Percentiles rank a stretch among this genome's conserved stretches.
phyloP scores from a whole-genome alignment of 2,888 invertebrate genomes.

The Cosmia pyralina region DNA sequence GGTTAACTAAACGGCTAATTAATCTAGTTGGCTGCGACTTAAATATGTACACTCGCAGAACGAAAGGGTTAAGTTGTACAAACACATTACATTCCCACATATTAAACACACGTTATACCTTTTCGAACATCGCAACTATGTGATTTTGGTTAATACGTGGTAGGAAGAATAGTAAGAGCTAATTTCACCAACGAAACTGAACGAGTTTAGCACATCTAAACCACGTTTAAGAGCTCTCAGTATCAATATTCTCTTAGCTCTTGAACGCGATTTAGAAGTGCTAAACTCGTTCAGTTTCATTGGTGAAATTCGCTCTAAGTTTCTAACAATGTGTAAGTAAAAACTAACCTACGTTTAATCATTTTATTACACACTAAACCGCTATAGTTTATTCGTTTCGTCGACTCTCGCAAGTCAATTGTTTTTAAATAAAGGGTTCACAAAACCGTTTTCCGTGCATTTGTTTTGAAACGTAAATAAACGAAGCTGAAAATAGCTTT shows the following conservation, averaged over 20 bases:
- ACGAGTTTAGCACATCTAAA: not conserved
- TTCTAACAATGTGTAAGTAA: constrained; percentile 2
- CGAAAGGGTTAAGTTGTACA: not conserved
- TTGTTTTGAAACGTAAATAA: constrained; percentile 49
- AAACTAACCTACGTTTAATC: constrained; percentile 1
- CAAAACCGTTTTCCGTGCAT: constrained; percentile 19
- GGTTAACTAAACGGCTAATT: too few species aligned
- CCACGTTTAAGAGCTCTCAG: not conserved
- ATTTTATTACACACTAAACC: constrained; percentile 22
- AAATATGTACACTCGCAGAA: not conserved
- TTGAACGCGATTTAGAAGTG: not conserved
- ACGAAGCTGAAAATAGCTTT: constrained; percentile 38
- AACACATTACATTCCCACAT: not conserved
- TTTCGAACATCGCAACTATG: not conserved
- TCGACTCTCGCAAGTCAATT: constrained; percentile 12
- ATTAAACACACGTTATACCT: not conserved
- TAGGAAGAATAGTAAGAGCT: not conserved
- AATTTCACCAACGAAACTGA: not conserved
- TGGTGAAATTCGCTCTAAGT: not conserved
- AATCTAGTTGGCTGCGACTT: too few species aligned
- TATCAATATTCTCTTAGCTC: not conserved
- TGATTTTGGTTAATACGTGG: not conserved
- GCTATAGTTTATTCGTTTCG: constrained; percentile 1
- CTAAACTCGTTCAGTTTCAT: not conserved
- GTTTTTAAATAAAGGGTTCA: constrained; percentile 45